Percentiles rank a stretch among this genome's conserved stretches.
These are phyloP conservation scores for Hydra vulgaris DNA, from an alignment of 30 jellyfish, hydroid and myxozoan genomes.

Conservation along the genomic window DNA sequence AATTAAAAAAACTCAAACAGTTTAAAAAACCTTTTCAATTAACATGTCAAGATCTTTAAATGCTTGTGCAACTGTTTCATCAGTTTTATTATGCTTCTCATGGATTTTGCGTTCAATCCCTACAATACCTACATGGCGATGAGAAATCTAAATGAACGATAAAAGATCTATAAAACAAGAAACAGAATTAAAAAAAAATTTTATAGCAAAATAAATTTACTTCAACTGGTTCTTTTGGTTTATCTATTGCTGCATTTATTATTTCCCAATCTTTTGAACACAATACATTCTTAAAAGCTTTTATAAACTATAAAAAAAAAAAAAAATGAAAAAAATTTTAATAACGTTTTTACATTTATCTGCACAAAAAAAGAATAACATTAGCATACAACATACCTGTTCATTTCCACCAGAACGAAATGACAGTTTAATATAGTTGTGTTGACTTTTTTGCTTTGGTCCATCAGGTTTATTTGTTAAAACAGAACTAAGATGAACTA, in stretches of 20 bases:
- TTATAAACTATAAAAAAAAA: slow-evolving; percentile 31
- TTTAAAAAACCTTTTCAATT: slow-evolving; percentile 52
- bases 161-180: not conserved
- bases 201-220: not conserved
- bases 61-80: slow-evolving; percentile 62
- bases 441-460: slow-evolving; percentile 56
- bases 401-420: slow-evolving; percentile 76
- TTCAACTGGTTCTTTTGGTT: slow-evolving; percentile 16
- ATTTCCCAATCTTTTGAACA: slow-evolving; percentile 52
- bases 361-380: too few species aligned
- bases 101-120: slow-evolving; percentile 87
- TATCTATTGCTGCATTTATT: slow-evolving; percentile 12
- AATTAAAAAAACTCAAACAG: not conserved
- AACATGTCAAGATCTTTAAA: slow-evolving; percentile 79
- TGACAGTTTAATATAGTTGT: slow-evolving; percentile 36
- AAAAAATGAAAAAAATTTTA: not conserved
- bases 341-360: too few species aligned
- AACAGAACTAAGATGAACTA: slow-evolving; percentile 33
- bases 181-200: not conserved
- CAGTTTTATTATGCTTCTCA: slow-evolving; percentile 63
- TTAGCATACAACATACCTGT: slow-evolving; percentile 30
- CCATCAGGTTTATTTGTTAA: slow-evolving; percentile 65
- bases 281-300: slow-evolving; percentile 37
- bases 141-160: slow-evolving; percentile 24
- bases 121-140: slow-evolving; percentile 85